Evolutionary conservation across 2,797 vertebrate species (phyloP).

Genomic region (Echiichthys vipera): DNA sequence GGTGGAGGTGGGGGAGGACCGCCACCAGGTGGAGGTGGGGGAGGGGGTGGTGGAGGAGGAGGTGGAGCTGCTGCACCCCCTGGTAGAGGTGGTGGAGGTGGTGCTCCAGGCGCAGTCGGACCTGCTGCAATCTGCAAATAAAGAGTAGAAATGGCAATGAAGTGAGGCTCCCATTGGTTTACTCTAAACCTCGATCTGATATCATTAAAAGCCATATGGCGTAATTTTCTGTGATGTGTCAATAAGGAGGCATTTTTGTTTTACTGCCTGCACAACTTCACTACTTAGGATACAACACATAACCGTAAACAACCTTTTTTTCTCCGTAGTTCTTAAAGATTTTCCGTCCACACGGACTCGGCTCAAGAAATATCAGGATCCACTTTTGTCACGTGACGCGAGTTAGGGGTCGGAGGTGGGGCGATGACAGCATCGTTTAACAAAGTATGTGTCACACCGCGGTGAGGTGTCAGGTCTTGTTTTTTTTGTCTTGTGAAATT

Average conservation of each 20-base stretch:
- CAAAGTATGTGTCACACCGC: no score
- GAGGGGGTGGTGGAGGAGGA: conserved; percentile 82
- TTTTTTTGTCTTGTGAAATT: no score
- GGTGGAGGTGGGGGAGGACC: conserved; percentile 77
- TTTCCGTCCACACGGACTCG: no score
- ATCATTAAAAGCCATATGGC: not conserved
- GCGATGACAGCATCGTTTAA: no score
- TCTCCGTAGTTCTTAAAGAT: no score
- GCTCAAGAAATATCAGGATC: no score
- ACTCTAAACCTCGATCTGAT: not conserved
- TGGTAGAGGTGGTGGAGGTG: conserved; percentile 68
- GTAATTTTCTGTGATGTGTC: not conserved
- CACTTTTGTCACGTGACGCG: no score
- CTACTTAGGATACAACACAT: no score
- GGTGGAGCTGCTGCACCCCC: conserved; percentile 69
- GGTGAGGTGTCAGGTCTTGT: no score
- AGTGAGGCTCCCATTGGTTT: not conserved
- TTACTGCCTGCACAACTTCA: not conserved
- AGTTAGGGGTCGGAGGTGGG: no score
- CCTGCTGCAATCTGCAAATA: conserved; percentile 76
- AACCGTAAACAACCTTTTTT: no score
- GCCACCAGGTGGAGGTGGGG: conserved; percentile 78
- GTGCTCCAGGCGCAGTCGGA: conserved; percentile 52
- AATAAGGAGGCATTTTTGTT: not conserved
- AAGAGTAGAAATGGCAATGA: conserved; percentile 25